Conservation (phyloP, 2,888 invertebrate species). For the Eupithecia abbreviata region DNA sequence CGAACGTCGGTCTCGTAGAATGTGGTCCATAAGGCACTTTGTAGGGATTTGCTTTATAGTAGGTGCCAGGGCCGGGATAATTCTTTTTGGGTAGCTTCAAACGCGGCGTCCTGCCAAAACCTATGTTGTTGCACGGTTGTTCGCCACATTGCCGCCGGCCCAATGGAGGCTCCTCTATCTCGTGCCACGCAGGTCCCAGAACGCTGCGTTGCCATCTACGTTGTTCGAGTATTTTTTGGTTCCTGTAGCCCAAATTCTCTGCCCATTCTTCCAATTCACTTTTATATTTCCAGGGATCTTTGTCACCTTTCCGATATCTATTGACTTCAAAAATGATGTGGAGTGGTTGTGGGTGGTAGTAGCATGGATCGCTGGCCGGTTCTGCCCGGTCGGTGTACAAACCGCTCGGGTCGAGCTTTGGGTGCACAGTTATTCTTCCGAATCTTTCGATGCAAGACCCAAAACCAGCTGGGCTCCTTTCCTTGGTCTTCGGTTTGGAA, state of each 20-base stretch:
- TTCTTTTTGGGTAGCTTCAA: slow-evolving; percentile 46
- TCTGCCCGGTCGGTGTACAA: slow-evolving; percentile 53
- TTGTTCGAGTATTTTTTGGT: slow-evolving; percentile 61
- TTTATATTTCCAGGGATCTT: slow-evolving; percentile 73
- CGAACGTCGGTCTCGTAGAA: slow-evolving; percentile 64
- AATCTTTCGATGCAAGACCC: slow-evolving; percentile 59
- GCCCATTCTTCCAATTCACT: slow-evolving; percentile 73
- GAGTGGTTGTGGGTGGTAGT: slow-evolving; percentile 61
- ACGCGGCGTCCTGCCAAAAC: slow-evolving; percentile 67
- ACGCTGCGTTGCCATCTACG: slow-evolving; percentile 60
- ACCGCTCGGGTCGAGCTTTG: slow-evolving; percentile 66
- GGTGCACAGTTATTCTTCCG: slow-evolving; percentile 64
- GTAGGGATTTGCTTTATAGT: slow-evolving; percentile 62
- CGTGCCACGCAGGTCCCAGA: slow-evolving; percentile 71
- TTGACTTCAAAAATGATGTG: slow-evolving; percentile 59
- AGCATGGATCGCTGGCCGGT: slow-evolving; percentile 65
- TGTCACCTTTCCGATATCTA: slow-evolving; percentile 50
- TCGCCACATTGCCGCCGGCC: slow-evolving; percentile 50
- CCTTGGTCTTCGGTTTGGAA: background rate
- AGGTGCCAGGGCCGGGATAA: slow-evolving; percentile 70
- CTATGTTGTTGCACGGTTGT: slow-evolving; percentile 64
- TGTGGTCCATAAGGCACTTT: slow-evolving; percentile 69
- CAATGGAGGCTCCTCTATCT: slow-evolving; percentile 44
- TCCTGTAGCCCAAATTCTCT: slow-evolving; percentile 72
- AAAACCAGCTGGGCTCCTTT: slow-evolving; percentile 47